Percentiles rank a stretch among this genome's conserved stretches.
Evolutionary conservation across 2,888 invertebrate genomes (phyloP).

Genomic region (Mystacides longicornis): DNA sequence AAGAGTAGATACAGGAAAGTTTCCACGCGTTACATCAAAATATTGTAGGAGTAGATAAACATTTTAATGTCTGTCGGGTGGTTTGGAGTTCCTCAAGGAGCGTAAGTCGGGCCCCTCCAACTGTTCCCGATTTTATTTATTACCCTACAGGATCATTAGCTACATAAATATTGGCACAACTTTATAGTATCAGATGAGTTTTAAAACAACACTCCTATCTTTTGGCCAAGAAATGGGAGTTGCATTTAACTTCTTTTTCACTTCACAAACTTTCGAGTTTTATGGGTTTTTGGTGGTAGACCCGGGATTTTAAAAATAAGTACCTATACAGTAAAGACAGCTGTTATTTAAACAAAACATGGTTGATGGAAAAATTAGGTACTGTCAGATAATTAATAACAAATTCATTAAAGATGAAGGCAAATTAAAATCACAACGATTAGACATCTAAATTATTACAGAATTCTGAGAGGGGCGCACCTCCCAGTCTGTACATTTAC

Average conservation of each 20-base stretch:
- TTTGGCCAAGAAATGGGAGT: not conserved
- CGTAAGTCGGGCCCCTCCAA: not conserved
- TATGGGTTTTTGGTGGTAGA: not conserved
- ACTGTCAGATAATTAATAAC: too few species aligned
- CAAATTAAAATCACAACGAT: too few species aligned
- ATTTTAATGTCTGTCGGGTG: not conserved
- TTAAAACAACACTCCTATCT: not conserved
- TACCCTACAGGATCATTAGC: not conserved
- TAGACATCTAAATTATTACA: too few species aligned
- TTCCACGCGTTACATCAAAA: too few species aligned
- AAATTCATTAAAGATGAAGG: too few species aligned
- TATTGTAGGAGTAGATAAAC: too few species aligned
- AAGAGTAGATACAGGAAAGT: not conserved
- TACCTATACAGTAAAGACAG: too few species aligned
- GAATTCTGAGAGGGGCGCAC: too few species aligned
- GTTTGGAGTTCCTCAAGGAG: not conserved
- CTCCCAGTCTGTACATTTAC: too few species aligned
- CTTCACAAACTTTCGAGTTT: not conserved
- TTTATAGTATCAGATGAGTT: not conserved
- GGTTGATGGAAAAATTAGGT: too few species aligned
- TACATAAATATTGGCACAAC: not conserved
- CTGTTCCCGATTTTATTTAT: not conserved
- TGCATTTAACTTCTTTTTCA: not conserved
- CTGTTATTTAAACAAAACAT: too few species aligned
- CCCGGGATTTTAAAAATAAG: not conserved